Base-by-base conservation (phyloP, 35 echinoderm and acorn worm species). In the Nesometra sesokonis region DNA sequence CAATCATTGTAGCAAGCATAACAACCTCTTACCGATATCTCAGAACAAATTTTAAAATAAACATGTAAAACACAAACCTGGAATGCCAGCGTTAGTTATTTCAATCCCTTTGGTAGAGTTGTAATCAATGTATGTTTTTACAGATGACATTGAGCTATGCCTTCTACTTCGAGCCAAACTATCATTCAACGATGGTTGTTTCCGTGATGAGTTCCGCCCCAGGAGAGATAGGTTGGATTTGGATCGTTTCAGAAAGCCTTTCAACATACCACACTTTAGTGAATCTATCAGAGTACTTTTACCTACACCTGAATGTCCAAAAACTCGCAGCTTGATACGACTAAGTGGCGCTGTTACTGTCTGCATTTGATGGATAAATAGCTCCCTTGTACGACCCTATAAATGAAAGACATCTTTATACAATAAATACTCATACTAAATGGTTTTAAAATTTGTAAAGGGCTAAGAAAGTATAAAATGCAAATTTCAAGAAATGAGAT, bases 261-360 rank as follows among this genome's bases (percentile, higher is more conserved):
- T 82, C 0, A 99, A 87, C 87, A 92, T 94, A 57, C 96, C 96
- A 57, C 96, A 99, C 78, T 99, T 99, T 11, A 99, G 86, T 0
- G 96, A 94, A 83, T 99, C 96, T 29, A 94, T 90, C 77, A 99
- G 87, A 13, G 92, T 84, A 43, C 87, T 92, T 86, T 99, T 99
- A 8, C 96, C 96, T 0, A 99, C 96, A 0, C 96, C 96, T 52
- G 91, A 88, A 33, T 99, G 96, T 31, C 96, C 96, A 27, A 99
- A 89, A 35, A 99, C 85, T 81, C 94, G 94, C 52, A 99, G 9
- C 31, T 93, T 85, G 32, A 91, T 92, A 32, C 96, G 84, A 43
- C 82, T 85, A 5, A 99, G 80, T 13, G 90, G 78, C 3, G 89
- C 87, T 23, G 96, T 92, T 29, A 79, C 91, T 27, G 87, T 76